Conservation (phyloP, 2,888 invertebrate species). For the Congeria kusceri region DNA sequence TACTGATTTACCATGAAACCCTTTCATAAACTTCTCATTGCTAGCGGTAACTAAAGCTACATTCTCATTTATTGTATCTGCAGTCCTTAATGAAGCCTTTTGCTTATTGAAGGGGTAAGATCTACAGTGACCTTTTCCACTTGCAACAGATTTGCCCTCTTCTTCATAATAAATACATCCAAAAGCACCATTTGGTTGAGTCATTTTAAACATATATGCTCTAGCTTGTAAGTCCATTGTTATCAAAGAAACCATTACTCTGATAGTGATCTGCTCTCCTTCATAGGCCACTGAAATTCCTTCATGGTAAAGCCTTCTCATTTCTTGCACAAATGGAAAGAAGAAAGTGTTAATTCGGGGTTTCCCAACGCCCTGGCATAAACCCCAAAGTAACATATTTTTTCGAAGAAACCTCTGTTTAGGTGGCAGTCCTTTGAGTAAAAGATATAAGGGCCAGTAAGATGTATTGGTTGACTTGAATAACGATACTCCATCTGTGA, state of each 20-base stretch:
- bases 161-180: constrained; percentile 19
- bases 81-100: constrained; percentile 1
- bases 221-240: constrained; percentile 36
- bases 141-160: constrained; percentile 22
- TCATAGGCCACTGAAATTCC: constrained; percentile 14
- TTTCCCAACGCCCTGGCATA: constrained; percentile 25
- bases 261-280: not conserved
- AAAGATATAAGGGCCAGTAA: too few species aligned
- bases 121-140: constrained; percentile 23
- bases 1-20: constrained; percentile 13
- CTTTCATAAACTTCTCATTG: constrained; percentile 23
- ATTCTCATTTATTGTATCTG: constrained; percentile 19
- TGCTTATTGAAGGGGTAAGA: not conserved
- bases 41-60: not conserved
- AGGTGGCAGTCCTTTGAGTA: too few species aligned
- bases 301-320: constrained; percentile 10
- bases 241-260: constrained; percentile 8
- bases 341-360: constrained; percentile 19
- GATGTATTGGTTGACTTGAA: too few species aligned
- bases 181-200: constrained; percentile 28
- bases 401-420: too few species aligned
- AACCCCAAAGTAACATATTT: too few species aligned
- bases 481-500: too few species aligned
- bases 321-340: constrained; percentile 15
- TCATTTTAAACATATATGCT: constrained; percentile 32